These are phyloP conservation scores for Neodiprion pinetum DNA, from an alignment of 1,140 invertebrate species.

Conservation along the genomic window DNA sequence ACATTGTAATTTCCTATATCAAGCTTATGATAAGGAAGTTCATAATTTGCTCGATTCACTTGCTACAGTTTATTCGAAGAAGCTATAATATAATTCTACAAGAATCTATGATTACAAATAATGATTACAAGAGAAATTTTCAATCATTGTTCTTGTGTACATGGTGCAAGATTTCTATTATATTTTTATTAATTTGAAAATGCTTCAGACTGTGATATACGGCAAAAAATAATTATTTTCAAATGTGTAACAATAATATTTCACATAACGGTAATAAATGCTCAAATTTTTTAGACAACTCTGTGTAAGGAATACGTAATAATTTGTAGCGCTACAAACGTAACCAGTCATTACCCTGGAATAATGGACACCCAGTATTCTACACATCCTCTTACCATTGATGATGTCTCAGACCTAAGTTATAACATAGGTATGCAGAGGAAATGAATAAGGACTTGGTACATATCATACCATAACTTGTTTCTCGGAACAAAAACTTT, in stretches of 20 bases:
- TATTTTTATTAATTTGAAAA: not conserved
- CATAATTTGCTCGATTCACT: not conserved
- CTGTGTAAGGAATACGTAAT: too few species aligned
- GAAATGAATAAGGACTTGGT: too few species aligned
- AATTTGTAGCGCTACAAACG: not conserved
- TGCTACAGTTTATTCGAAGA: not conserved
- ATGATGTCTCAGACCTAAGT: too few species aligned
- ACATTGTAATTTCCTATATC: too few species aligned
- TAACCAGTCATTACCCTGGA: not conserved
- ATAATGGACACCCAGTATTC: not conserved
- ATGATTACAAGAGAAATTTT: conserved; percentile 1
- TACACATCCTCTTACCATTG: not conserved
- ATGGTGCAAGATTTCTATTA: not conserved
- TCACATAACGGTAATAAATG: too few species aligned
- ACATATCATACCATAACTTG: too few species aligned
- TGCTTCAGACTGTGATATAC: not conserved
- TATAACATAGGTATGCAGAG: too few species aligned
- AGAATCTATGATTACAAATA: not conserved
- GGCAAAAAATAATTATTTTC: not conserved
- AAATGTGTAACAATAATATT: not conserved
- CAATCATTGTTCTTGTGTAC: not conserved
- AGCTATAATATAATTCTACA: not conserved
- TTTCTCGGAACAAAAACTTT: too few species aligned
- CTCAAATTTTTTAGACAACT: too few species aligned
- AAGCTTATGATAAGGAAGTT: too few species aligned